These are phyloP conservation scores for Mesorhabditis sp. DNA, from an alignment of 2,888 invertebrate genomes.

Conservation along the genomic window DNA sequence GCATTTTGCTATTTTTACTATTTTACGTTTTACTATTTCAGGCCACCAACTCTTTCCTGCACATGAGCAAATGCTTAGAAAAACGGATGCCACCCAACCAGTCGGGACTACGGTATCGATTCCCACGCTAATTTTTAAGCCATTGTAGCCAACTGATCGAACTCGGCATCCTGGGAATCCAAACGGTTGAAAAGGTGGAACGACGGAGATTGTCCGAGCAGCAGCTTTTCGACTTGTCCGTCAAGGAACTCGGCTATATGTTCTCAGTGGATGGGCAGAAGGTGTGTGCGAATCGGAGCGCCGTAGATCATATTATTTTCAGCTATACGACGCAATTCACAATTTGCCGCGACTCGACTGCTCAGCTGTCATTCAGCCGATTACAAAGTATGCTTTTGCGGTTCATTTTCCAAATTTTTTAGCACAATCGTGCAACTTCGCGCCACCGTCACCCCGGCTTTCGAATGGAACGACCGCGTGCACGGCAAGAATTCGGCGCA, in stretches of 20 bases:
- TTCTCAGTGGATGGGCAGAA: constrained; percentile 47
- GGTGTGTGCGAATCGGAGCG: constrained; percentile 7
- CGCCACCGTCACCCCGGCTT: constrained; percentile 65
- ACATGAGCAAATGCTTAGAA: constrained; percentile 86
- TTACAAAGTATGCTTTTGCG: constrained; percentile 68
- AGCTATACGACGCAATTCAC: constrained; percentile 76
- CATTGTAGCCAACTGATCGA: constrained; percentile 25
- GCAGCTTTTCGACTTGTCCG: constrained; percentile 78
- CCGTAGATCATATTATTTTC: constrained; percentile 50
- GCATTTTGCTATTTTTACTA: too few species aligned
- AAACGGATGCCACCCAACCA: constrained; percentile 86
- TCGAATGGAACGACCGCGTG: constrained; percentile 63
- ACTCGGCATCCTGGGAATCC: neutral
- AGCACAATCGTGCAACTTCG: constrained; percentile 59
- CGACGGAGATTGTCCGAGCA: constrained; percentile 69
- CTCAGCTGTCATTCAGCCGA: constrained; percentile 83
- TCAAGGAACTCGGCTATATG: constrained; percentile 72
- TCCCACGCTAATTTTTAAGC: neutral
- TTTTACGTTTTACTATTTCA: constrained; percentile 57
- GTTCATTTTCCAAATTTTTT: constrained; percentile 6
- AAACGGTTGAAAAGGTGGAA: constrained; percentile 73
- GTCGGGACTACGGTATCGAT: constrained; percentile 64
- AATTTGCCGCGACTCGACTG: constrained; percentile 81
- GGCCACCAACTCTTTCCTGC: constrained; percentile 79
- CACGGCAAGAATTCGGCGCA: constrained; percentile 79